Base-by-base conservation (phyloP, 2,797 vertebrate species). In the Vespertilio murinus region DNA sequence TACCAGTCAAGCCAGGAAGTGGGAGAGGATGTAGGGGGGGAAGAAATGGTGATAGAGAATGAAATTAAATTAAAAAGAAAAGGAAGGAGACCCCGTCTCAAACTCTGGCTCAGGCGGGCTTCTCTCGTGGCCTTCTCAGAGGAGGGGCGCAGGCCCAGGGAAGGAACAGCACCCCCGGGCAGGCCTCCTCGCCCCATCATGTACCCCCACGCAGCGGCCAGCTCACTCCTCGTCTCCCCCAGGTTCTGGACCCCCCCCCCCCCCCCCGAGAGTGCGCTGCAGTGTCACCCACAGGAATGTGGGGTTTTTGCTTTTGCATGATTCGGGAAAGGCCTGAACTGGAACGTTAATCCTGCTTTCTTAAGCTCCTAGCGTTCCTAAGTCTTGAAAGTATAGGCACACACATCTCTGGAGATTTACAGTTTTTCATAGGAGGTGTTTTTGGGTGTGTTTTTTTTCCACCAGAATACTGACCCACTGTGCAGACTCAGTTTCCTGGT, bases 341-440 rank as follows among this genome's bases (percentile, higher is more conserved):
- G 23, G 93, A 96, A 28, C 71, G 11, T 69, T 69, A 87, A 94
- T 94, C 73, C 93, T 78, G 52, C 81, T 95, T 80, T 40, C 47
- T 77, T 8, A 23, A 82, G 67, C 45, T 92, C 33, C 56, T 38
- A 30, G 49, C 59, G 75, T 95, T 78, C 13, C 28, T 28, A 91
- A 89, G 74, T 49, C 95, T 96, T 96, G 70, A 89, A 90, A 79
- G 77, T 6, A 5, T 1, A 80, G 2, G 3, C 16, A 33, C 92
- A 71, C 25, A 9, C 91, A 79, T 61, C 84, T 85, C 47, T 85
- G 93, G 94, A 95, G 91, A 94, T 88, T 84, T 90, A 95, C 86
- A 92, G 56, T 40, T 93, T 97, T 96, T 90, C 93, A 74, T 59
- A 77, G 90, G 94, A 96, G 67, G 94, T 1, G 96, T 13, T 73